Evolutionary conservation across 1,140 invertebrate genomes (phyloP).

Genomic region (Cardiocondyla obscurior): DNA sequence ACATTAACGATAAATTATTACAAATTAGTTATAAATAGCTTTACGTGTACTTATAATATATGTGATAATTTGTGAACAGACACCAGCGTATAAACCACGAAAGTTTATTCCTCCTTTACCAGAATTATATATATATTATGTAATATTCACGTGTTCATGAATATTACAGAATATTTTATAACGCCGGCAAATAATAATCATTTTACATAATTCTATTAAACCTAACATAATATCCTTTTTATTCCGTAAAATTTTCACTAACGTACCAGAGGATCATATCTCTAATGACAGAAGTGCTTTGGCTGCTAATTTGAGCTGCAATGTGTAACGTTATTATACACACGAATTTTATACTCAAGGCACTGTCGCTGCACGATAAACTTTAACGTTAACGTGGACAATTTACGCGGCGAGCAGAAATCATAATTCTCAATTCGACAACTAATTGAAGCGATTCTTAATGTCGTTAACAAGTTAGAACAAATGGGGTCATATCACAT

Average conservation of each 20-base stretch:
- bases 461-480: not conserved
- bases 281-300: conserved; percentile 20
- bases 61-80: not conserved
- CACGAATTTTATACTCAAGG: not conserved
- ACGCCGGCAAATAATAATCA: not conserved
- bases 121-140: conserved; percentile 20
- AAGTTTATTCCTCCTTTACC: not conserved
- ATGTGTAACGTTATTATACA: not conserved
- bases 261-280: not conserved
- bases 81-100: not conserved
- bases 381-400: not conserved
- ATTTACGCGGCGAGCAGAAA: not conserved
- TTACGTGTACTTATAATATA: not conserved
- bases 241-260: not conserved
- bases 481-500: conserved; percentile 36
- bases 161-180: conserved; percentile 2
- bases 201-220: not conserved
- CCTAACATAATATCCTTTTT: not conserved
- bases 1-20: not conserved
- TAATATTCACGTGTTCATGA: not conserved
- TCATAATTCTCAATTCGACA: not conserved
- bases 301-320: conserved; percentile 22
- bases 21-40: not conserved
- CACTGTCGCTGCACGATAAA: not conserved
- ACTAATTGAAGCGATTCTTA: not conserved